Evolutionary conservation across 2,888 invertebrate genomes (phyloP).

Genomic region (Volucella zonaria): DNA sequence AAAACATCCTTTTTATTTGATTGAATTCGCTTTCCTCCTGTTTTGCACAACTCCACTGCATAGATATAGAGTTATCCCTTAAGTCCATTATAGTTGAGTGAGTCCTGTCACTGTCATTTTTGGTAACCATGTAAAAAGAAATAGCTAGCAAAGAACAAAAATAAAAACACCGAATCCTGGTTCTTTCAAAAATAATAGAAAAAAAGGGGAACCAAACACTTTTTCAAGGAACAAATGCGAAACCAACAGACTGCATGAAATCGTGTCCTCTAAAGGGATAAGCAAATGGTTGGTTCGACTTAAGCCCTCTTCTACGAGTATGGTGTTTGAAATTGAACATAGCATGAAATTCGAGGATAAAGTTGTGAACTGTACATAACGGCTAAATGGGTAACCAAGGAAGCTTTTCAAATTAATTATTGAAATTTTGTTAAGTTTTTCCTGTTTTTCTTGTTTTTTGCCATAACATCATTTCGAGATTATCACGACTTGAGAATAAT

Average conservation of each 20-base stretch:
- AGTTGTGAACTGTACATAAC: neutral
- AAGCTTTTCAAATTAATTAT: constrained; percentile 42
- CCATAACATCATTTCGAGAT: constrained; percentile 7
- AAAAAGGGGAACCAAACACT: constrained; percentile 20
- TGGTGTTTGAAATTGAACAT: constrained; percentile 14
- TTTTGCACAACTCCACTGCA: constrained; percentile 44
- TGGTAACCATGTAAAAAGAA: constrained; percentile 64
- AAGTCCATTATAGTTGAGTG: constrained; percentile 75
- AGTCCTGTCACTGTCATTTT: constrained; percentile 74
- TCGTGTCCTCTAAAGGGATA: constrained; percentile 57
- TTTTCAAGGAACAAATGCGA: constrained; percentile 35
- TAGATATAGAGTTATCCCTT: constrained; percentile 74
- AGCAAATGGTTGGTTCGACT: constrained; percentile 44
- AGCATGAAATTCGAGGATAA: constrained; percentile 1
- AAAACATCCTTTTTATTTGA: constrained; percentile 76
- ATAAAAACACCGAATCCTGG: constrained; percentile 1
- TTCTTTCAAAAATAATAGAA: neutral
- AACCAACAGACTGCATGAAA: constrained; percentile 44
- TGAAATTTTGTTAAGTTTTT: neutral
- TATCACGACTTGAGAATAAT: constrained; percentile 13
- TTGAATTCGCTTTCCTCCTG: constrained; percentile 75
- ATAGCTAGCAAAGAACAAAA: constrained; percentile 49
- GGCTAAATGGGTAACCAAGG: neutral
- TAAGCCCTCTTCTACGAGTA: constrained; percentile 41
- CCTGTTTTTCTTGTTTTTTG: neutral